Conservation (phyloP, 1,140 invertebrate species). For the Drosophila watanabei region DNA sequence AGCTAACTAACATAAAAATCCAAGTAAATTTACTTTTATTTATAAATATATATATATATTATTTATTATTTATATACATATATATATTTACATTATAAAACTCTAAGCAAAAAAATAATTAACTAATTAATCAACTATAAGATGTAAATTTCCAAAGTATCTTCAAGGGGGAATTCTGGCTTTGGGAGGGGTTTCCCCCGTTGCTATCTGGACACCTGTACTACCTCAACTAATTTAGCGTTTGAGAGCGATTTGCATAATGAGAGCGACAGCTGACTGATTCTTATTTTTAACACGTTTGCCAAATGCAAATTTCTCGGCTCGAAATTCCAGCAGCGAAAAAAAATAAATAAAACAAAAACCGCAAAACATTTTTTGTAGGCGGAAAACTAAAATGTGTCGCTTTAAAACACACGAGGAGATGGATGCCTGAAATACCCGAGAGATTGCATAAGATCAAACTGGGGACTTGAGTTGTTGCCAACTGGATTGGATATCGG, state of each 20-base stretch:
- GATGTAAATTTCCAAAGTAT: background rate
- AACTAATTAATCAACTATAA: background rate
- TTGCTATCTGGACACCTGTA: conserved; percentile 3
- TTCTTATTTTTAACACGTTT: conserved; percentile 63
- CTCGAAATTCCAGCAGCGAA: conserved; percentile 35
- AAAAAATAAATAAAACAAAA: conserved; percentile 8
- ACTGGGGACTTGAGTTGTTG: conserved; percentile 17
- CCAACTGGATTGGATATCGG: conserved; percentile 47
- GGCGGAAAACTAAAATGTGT: conserved; percentile 24
- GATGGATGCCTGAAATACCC: conserved; percentile 56
- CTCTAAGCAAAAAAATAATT: background rate
- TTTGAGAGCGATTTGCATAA: conserved; percentile 63
- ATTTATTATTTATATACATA: too few relatives aligned
- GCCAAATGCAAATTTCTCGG: conserved; percentile 32
- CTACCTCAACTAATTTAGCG: conserved; percentile 36
- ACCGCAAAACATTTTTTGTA: conserved; percentile 10
- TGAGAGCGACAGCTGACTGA: conserved; percentile 50
- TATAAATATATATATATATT: too few relatives aligned
- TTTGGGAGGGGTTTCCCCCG: conserved; percentile 1
- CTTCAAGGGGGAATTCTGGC: background rate
- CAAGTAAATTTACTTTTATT: background rate
- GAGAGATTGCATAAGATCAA: conserved; percentile 47
- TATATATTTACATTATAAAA: too few relatives aligned
- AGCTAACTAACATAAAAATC: background rate
- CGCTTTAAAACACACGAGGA: conserved; percentile 1